Percentiles rank a stretch among this genome's conserved stretches.
Conservation (phyloP, 1,140 invertebrate species). For the Eumeta japonica region DNA sequence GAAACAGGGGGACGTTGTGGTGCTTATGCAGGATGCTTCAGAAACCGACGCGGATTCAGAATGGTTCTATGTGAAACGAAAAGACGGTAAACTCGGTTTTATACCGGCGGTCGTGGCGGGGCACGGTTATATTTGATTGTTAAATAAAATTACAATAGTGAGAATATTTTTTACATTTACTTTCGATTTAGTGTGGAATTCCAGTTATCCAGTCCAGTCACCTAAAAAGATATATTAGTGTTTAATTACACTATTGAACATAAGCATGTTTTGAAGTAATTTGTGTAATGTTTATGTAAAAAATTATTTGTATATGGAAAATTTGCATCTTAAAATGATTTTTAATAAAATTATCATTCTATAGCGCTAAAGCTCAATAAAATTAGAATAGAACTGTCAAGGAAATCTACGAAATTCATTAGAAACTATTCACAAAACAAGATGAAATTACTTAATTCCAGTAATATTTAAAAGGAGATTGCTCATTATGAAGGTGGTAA, state of each 20-base stretch:
- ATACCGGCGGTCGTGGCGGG: slow-evolving; percentile 75
- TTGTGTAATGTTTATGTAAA: too few species aligned
- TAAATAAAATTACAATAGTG: slow-evolving; percentile 5
- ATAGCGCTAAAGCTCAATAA: too few species aligned
- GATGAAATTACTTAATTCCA: too few species aligned
- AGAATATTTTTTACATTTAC: slow-evolving; percentile 10
- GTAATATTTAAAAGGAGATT: too few species aligned
- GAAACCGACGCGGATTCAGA: slow-evolving; percentile 55
- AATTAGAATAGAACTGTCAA: too few species aligned
- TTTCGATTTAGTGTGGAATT: neutral
- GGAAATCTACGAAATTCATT: too few species aligned
- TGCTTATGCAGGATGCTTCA: slow-evolving; percentile 59
- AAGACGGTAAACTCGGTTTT: slow-evolving; percentile 69
- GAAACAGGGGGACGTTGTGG: slow-evolving; percentile 71
- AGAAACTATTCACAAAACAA: too few species aligned
- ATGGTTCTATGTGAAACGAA: slow-evolving; percentile 73
- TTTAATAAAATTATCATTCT: too few species aligned
- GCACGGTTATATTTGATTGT: slow-evolving; percentile 67
- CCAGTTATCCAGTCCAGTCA: neutral
- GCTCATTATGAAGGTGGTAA: too few species aligned
- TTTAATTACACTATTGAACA: neutral
- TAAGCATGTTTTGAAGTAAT: too few species aligned
- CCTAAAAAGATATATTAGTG: slow-evolving; percentile 38
- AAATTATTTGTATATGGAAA: too few species aligned
- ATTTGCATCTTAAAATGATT: too few species aligned